Evolutionary conservation across 1,140 invertebrate genomes (phyloP).

Genomic region (Drosophila arizonae): DNA sequence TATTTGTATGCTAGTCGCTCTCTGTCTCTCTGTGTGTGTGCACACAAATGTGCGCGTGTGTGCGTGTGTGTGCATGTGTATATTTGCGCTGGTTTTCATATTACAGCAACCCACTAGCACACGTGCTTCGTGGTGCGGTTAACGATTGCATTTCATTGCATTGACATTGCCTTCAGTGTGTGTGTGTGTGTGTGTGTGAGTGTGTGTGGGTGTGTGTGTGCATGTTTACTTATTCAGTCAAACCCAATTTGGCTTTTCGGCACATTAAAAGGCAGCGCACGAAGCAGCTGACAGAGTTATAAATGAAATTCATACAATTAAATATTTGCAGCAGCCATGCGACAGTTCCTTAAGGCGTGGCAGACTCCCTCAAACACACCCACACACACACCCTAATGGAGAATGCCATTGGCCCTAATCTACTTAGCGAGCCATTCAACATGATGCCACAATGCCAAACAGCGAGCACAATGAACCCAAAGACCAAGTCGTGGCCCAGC

Average conservation of each 20-base stretch:
- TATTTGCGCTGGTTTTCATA: constrained; percentile 57
- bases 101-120: constrained; percentile 46
- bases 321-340: constrained; percentile 49
- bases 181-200: constrained; percentile 21
- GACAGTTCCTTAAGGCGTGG: constrained; percentile 8
- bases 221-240: constrained; percentile 53
- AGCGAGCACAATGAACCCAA: constrained; percentile 60
- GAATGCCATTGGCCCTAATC: constrained; percentile 73
- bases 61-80: constrained; percentile 4
- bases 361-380: not conserved
- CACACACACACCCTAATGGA: not conserved
- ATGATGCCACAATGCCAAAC: constrained; percentile 58
- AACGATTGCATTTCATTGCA: constrained; percentile 68
- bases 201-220: constrained; percentile 17
- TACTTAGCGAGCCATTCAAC: constrained; percentile 71
- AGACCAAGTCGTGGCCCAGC: constrained; percentile 6
- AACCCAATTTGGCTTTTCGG: constrained; percentile 74
- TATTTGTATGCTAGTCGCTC: too few species aligned
- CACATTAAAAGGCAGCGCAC: constrained; percentile 44
- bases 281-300: constrained; percentile 31
- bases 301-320: constrained; percentile 58
- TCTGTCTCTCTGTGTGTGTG: too few species aligned
- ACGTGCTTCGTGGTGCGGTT: constrained; percentile 63
- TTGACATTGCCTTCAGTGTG: constrained; percentile 16
- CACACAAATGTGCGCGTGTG: not conserved